Percentiles rank a stretch among this genome's conserved stretches.
phyloP scores from a whole-genome alignment of 2,888 invertebrate genomes.

The Xestia ashworthii region DNA sequence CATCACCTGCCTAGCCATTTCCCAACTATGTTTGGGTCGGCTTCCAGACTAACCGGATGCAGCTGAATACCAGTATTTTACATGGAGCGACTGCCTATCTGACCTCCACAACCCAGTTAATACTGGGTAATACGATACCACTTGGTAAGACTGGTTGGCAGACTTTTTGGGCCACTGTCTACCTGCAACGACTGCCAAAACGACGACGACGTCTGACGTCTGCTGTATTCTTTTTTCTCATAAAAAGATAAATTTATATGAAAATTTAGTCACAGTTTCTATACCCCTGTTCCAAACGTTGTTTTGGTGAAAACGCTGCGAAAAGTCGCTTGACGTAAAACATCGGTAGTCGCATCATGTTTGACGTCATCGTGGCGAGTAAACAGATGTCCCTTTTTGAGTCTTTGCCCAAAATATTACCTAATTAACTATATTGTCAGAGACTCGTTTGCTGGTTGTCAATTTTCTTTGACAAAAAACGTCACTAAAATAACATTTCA shows the following conservation, averaged over 20 bases:
- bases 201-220: too few relatives aligned
- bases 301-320: slow-evolving; percentile 41
- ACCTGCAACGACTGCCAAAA: too few relatives aligned
- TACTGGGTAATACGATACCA: too few relatives aligned
- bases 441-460: slow-evolving; percentile 10
- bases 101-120: too few relatives aligned
- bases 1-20: too few relatives aligned
- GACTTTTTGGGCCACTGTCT: too few relatives aligned
- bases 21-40: too few relatives aligned
- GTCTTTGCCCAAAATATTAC: slow-evolving; percentile 37
- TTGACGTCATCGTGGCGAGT: slow-evolving; percentile 43
- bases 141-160: too few relatives aligned
- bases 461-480: slow-evolving; percentile 14
- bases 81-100: too few relatives aligned
- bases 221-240: not conserved
- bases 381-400: slow-evolving; percentile 48
- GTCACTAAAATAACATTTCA: not conserved
- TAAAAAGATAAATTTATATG: not conserved
- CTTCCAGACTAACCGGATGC: too few relatives aligned
- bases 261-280: not conserved
- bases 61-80: too few relatives aligned
- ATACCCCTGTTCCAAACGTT: slow-evolving; percentile 13
- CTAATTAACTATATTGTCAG: slow-evolving; percentile 28
- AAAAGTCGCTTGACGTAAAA: slow-evolving; percentile 48
- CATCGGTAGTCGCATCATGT: slow-evolving; percentile 29